These are phyloP conservation scores for Vipera latastei DNA, from an alignment of 2,797 vertebrate species.

Conservation along the genomic window DNA sequence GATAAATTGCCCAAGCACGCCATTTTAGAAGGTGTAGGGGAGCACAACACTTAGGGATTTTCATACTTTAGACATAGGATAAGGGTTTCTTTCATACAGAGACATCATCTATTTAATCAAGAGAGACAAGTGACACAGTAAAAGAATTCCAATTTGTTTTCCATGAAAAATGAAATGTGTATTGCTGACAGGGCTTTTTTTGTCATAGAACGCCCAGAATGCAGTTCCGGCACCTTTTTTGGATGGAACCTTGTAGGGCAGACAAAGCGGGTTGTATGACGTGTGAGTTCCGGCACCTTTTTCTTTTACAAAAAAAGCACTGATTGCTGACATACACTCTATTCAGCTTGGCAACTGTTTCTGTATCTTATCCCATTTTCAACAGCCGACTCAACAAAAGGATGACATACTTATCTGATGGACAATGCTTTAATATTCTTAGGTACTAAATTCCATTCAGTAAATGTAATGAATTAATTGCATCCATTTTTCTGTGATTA, in stretches of 20 bases:
- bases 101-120: neutral
- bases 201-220: too few species aligned
- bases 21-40: neutral
- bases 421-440: neutral
- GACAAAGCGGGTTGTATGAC: too few species aligned
- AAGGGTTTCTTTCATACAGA: neutral
- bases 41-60: neutral
- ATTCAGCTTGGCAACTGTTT: neutral
- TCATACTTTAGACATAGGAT: conserved; percentile 3
- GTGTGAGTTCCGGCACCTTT: too few species aligned
- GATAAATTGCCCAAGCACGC: conserved; percentile 7
- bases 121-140: neutral
- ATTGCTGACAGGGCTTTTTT: neutral
- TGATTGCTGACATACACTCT: neutral
- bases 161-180: conserved; percentile 9
- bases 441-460: neutral
- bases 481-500: neutral
- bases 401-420: conserved; percentile 13
- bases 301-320: too few species aligned
- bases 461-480: neutral
- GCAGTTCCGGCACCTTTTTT: too few species aligned
- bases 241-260: too few species aligned
- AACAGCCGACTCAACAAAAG: neutral
- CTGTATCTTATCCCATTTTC: conserved; percentile 15
- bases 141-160: conserved; percentile 17